Conservation (phyloP, 2,797 vertebrate genomes). For the Acropternis orthonyx region DNA sequence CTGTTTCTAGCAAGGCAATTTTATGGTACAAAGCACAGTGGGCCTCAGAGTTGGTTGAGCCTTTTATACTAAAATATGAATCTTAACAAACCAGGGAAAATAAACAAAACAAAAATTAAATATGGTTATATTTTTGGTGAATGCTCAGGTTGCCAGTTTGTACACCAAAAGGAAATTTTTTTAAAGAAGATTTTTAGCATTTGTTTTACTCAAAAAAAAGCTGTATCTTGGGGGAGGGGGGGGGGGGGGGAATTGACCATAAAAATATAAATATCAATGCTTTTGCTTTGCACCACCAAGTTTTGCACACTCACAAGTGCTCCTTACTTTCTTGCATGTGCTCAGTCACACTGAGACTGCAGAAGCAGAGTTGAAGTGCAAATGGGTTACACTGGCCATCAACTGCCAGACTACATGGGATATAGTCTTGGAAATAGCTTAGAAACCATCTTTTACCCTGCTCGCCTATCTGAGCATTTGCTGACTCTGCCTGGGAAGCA, state of each 20-base stretch:
- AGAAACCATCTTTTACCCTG: not conserved
- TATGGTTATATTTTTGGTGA: not conserved
- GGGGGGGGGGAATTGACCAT: not conserved
- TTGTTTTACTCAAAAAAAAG: not conserved
- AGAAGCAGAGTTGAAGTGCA: not conserved
- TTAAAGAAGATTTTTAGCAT: not conserved
- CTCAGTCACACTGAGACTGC: not conserved
- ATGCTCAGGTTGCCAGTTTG: not conserved
- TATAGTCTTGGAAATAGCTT: not conserved
- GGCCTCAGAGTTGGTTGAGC: not conserved
- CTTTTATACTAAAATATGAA: not conserved
- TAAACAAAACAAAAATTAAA: not conserved
- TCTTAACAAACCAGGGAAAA: not conserved
- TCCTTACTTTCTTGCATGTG: not conserved
- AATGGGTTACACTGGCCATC: not conserved
- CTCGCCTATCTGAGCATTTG: not conserved
- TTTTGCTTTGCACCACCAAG: not conserved
- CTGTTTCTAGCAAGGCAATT: not conserved
- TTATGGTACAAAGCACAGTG: not conserved
- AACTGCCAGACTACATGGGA: not conserved
- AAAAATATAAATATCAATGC: not conserved
- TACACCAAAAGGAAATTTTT: not conserved
- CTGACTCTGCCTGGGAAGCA: conserved; percentile 24
- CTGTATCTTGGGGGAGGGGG: too few relatives aligned
- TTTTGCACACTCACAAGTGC: not conserved